Base-by-base conservation (phyloP, 2,888 invertebrate genomes). In the Habrosyne pyritoides region DNA sequence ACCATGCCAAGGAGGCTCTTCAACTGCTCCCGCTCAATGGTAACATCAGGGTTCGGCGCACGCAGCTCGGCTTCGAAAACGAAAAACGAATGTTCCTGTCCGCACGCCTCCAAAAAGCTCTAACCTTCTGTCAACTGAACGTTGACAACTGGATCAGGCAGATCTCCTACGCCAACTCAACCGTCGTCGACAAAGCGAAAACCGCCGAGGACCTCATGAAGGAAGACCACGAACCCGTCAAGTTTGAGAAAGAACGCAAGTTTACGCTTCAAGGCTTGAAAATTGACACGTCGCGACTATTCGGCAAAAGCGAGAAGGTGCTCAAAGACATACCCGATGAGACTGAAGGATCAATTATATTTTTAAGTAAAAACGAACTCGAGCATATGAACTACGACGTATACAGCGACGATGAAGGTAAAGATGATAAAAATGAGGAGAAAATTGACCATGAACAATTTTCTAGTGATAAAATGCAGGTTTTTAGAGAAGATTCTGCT, bases 281-380 rank as follows among this genome's bases (percentile, higher is more conserved):
- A 63, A 89, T 93, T 55, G 93, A 93, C 59, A 85, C 93, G 4
- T 91, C 93, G 1, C 83, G 89, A 61, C 76, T 93, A 42, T 93
- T 93, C 54, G 93, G 93, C 10, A 93, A 93, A 79, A 93, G 91
- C 61, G 93, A 93, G 64, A 91, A 91, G 64, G 91, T 92, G 12
- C 79, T 93, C 18, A 92, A 89, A 75, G 93, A 93, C 70, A 93
- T 93, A 52, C 93, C 93, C 0, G 93, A 94, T 59, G 94, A 94
- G 70, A 94, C 94, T 47, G 94, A 94, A 76, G 94, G 94, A 50
- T 94, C 94, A 0, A 94, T 94, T n/a, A 94, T 94, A 84, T 94
- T 94, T 81, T 86, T 94, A 65, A 94, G 94, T 77, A 94, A 94
- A 86, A 93, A 94, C 67, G 94, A 94, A 88, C 86, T 94, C 68